Percentiles rank a stretch among this genome's conserved stretches.
phyloP scores from a whole-genome alignment of 1,140 invertebrate species.

The Drosophila nigrodunni region DNA sequence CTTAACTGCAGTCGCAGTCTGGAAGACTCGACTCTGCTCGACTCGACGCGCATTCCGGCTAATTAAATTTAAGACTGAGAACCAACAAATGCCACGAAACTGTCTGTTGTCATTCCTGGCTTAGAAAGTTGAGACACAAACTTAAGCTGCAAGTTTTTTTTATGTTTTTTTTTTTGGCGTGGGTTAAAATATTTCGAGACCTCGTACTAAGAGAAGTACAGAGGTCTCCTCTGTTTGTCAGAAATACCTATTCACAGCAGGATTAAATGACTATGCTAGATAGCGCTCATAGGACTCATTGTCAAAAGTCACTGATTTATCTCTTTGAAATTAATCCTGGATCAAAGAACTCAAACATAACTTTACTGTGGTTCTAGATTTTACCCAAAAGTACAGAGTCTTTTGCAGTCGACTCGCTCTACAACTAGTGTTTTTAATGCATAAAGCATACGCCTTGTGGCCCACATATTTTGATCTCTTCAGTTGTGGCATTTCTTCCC shows the following conservation, averaged over 20 bases:
- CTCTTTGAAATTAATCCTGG: too few relatives aligned
- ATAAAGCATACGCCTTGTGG: conserved; percentile 43
- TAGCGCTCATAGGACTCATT: too few relatives aligned
- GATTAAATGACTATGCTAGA: too few relatives aligned
- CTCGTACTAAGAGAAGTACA: too few relatives aligned
- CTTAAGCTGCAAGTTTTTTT: conserved; percentile 30
- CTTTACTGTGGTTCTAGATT: too few relatives aligned
- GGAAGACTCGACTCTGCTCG: conserved; percentile 2
- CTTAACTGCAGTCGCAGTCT: conserved; percentile 24
- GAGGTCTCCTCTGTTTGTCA: too few relatives aligned
- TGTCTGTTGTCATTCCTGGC: conserved; percentile 43
- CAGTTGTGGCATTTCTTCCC: conserved; percentile 16
- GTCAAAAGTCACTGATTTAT: too few relatives aligned
- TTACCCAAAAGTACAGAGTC: too few relatives aligned
- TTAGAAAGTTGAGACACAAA: conserved; percentile 59
- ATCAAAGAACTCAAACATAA: too few relatives aligned
- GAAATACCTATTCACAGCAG: too few relatives aligned
- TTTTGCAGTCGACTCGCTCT: too few relatives aligned
- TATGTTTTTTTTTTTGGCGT: neutral
- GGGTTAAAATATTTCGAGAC: neutral
- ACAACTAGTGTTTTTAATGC: neutral
- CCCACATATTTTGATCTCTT: conserved; percentile 28
- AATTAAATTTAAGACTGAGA: conserved; percentile 64
- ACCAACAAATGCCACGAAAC: conserved; percentile 29
- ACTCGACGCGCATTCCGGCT: conserved; percentile 54